Base-by-base conservation (phyloP, 2,113 vertebrate genomes). In the Anhinga rufa region DNA sequence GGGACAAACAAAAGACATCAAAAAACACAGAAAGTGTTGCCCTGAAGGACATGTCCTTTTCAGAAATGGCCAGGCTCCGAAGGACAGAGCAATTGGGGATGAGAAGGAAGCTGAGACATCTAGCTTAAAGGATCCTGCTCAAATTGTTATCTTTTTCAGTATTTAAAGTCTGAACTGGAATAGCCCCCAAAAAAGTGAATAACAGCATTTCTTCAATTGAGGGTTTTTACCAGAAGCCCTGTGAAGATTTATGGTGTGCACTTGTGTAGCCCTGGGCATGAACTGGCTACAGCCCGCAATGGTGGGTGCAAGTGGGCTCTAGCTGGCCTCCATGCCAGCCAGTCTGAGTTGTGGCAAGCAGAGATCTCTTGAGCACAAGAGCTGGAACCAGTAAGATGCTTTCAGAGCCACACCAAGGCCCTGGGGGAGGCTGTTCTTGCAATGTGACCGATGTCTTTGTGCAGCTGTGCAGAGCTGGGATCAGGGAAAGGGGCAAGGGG, bases 1-100 rank as follows among this genome's bases (percentile, higher is more conserved):
- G 44, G 55, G 66, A 70, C 68, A 92, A 88, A 93, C 34, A 85
- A 90, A 88, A 88, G n/a, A 42, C 71, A 80, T 40, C 58, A 88
- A 91, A 91, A 91, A 91, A 88, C 17, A 36, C 15, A 0, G 46
- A 92, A 91, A 93, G 85, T 22, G 19, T 25, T 91, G 83, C 25
- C 70, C 66, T 61, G 49, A 82, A 93, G 76, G 66, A 49, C 25
- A 28, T 7, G 9, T 77, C 68, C 76, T 92, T 82, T 58, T 42
- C 51, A 81, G 49, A 95, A 86, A 86, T 54, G 54, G 17, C 40
- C 0, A 0, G 32, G 52, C 21, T 94, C 18, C 46, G 36, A 28
- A 85, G 58, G 15, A 46, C 46, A 80, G 71, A 57, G 38, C 28
- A 70, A 51, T 0, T 42, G 12, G n/a, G 17, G 26, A 60, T 77